Evolutionary conservation across 2,888 invertebrate genomes (phyloP).

Genomic region (Cheilosia impressa): DNA sequence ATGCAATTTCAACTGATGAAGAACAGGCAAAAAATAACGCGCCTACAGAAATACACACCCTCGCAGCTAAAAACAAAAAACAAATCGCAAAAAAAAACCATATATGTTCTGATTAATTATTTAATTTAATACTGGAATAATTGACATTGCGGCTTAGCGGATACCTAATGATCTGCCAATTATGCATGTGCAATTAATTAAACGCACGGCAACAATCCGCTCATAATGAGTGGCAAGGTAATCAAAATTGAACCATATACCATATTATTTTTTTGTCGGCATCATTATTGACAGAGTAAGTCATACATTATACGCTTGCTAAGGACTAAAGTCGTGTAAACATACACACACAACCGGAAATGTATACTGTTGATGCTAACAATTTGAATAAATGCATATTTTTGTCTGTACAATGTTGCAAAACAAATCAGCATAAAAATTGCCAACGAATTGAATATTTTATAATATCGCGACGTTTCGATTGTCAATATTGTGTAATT

Average conservation of each 20-base stretch:
- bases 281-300: slow-evolving; percentile 13
- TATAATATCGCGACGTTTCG: neutral
- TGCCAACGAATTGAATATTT: neutral
- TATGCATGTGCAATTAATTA: slow-evolving; percentile 67
- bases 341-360: neutral
- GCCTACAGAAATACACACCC: too few species aligned
- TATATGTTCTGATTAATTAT: slow-evolving; percentile 68
- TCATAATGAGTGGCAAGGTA: slow-evolving; percentile 30
- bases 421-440: neutral
- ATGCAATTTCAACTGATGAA: slow-evolving; percentile 9
- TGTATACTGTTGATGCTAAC: neutral
- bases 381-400: slow-evolving; percentile 21
- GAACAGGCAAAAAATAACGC: too few species aligned
- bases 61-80: slow-evolving; percentile 13
- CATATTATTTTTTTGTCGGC: neutral
- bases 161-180: slow-evolving; percentile 71
- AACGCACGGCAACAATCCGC: slow-evolving; percentile 32
- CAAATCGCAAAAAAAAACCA: slow-evolving; percentile 29
- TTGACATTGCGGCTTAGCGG: slow-evolving; percentile 69
- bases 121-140: slow-evolving; percentile 67
- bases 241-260: slow-evolving; percentile 32
- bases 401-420: neutral
- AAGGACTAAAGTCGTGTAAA: slow-evolving; percentile 1
- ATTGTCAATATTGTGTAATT: slow-evolving; percentile 8
- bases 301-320: neutral